Evolutionary conservation across 1,140 invertebrate species (phyloP).

Genomic region (Aporrectodea caliginosa): DNA sequence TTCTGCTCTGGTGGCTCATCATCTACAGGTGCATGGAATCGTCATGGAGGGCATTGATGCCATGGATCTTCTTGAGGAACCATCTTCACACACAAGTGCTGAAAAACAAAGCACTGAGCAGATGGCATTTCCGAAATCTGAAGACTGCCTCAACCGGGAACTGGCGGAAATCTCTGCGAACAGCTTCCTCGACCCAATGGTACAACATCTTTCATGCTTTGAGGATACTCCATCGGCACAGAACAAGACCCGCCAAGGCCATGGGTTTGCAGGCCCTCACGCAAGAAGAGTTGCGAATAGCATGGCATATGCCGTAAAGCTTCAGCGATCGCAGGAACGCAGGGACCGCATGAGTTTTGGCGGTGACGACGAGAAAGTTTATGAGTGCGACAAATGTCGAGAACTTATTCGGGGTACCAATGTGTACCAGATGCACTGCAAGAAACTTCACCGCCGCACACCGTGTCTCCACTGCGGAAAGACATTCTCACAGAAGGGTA

Average conservation of each 20-base stretch:
- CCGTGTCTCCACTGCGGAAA: constrained; percentile 50
- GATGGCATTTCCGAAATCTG: too few species aligned
- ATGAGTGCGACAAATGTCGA: constrained; percentile 15
- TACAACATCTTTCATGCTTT: too few species aligned
- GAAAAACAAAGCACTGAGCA: too few species aligned
- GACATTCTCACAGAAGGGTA: constrained; percentile 96
- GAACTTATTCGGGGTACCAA: background rate
- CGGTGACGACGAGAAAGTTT: constrained; percentile 2
- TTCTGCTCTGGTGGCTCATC: background rate
- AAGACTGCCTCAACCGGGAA: too few species aligned
- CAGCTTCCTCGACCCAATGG: too few species aligned
- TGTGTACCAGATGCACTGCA: constrained; percentile 11
- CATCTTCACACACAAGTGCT: too few species aligned
- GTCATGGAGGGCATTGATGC: background rate
- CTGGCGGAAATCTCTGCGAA: too few species aligned
- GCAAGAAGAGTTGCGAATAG: background rate
- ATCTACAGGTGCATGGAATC: background rate
- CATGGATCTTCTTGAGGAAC: too few species aligned
- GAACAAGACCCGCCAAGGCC: background rate
- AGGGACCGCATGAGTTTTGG: background rate
- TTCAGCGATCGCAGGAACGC: background rate
- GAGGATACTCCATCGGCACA: too few species aligned
- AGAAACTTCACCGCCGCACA: constrained; percentile 7
- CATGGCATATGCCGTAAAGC: background rate
- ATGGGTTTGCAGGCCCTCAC: background rate